Base-by-base conservation (phyloP, 64 coral and sea anemone species). In the Montipora foliosa region DNA sequence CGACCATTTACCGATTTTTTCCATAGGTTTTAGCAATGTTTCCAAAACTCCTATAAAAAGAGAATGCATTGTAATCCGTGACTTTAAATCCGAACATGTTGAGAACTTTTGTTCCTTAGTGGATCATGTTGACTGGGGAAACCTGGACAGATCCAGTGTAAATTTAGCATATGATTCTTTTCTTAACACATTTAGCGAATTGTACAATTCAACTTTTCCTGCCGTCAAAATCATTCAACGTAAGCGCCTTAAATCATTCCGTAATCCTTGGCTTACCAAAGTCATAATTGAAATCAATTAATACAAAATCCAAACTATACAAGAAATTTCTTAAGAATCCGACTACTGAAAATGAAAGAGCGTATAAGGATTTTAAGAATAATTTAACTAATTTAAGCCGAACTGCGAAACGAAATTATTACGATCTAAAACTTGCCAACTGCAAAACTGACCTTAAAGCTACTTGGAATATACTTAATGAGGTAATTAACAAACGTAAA, bases 191-290 rank as follows among this genome's bases (percentile, higher is more conserved):
- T 89, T 82, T 22, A 83, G 21, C 49, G 47, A 49, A 74, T 72
- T 83, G 17, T 94, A 94, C 69, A 78, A 90, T 44, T 66, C 44
- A 13, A 77, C 77, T 49, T 89, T 94, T 79, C 93, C 93, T 16
- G 22, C 22, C 22, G 24, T 89, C 5, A 89, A 94, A 77, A 68
- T 51, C 53, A 93, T 76, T 76, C 51, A 22, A 68, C 37, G n/a
- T 12, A 84, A 67, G 44, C 17, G 44, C 15, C 11, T 13, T 62
- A 84, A 67, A 84, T 3, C 61, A 59, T 62, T 16, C 20, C 79
- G 19, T 46, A 91, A 95, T 49, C 89, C 76, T 37, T 95, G 94
- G 89, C 46, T 92, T 45, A 76, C 94, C 62, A 96, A 89, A 89
- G 90, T 86, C 44, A 74, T 96, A 22, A 78, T 85, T 85, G 64